These are phyloP conservation scores for Drosophila melanica DNA, from an alignment of 1,140 invertebrate genomes.

Conservation along the genomic window DNA sequence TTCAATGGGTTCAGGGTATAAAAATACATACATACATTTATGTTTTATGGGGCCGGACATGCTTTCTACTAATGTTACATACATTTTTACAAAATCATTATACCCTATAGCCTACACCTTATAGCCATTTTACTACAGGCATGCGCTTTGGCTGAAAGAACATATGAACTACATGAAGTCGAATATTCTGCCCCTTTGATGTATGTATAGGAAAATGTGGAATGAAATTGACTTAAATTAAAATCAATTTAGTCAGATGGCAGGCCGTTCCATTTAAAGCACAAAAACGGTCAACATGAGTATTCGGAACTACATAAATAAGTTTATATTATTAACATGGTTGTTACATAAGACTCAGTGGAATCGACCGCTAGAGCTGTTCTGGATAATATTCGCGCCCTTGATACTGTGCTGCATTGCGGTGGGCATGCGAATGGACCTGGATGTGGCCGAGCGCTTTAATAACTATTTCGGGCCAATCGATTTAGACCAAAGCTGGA, in stretches of 20 bases:
- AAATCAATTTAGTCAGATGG: neutral
- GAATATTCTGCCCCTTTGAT: too few species aligned
- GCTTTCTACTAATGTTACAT: too few species aligned
- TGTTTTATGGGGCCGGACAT: too few species aligned
- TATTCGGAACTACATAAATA: constrained; percentile 35
- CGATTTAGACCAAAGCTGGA: constrained; percentile 42
- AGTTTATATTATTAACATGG: constrained; percentile 54
- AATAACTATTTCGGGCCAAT: constrained; percentile 38
- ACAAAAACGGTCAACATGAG: constrained; percentile 34
- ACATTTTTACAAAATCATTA: too few species aligned
- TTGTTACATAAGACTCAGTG: constrained; percentile 50
- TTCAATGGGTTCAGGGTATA: too few species aligned
- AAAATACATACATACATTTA: too few species aligned
- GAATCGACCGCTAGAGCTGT: constrained; percentile 35
- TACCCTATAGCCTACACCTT: too few species aligned
- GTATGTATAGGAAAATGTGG: too few species aligned
- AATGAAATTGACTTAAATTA: neutral
- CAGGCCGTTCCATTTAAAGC: neutral
- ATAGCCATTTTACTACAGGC: too few species aligned
- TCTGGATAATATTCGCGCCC: constrained; percentile 36
- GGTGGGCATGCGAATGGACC: constrained; percentile 20
- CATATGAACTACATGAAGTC: too few species aligned
- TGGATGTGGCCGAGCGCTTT: neutral
- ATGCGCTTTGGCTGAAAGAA: too few species aligned
- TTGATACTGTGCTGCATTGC: constrained; percentile 24